Percentiles rank a stretch among this genome's conserved stretches.
phyloP scores from a whole-genome alignment of 2,888 invertebrate genomes.

The Campaea margaritaria region DNA sequence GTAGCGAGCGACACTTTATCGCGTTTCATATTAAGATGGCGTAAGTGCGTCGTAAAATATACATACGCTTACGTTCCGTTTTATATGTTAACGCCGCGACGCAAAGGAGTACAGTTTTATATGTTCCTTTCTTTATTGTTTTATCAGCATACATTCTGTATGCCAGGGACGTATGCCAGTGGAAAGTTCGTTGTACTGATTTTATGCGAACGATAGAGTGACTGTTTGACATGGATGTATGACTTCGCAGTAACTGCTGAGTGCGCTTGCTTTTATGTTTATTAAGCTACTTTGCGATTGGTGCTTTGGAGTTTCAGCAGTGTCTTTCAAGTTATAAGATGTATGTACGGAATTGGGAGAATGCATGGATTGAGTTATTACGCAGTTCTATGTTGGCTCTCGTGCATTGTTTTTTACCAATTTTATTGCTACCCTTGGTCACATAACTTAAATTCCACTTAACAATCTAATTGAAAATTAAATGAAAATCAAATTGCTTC shows the following conservation, averaged over 20 bases:
- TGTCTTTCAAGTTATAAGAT: neutral
- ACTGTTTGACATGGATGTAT: constrained; percentile 14
- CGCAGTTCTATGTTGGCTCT: too few relatives aligned
- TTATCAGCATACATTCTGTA: constrained; percentile 37
- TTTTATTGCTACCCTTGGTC: neutral
- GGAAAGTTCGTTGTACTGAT: constrained; percentile 28
- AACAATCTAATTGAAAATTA: constrained; percentile 2
- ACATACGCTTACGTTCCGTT: constrained; percentile 39
- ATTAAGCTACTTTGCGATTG: constrained; percentile 22
- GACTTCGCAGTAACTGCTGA: constrained; percentile 16
- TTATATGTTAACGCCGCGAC: constrained; percentile 36
- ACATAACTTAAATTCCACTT: neutral
- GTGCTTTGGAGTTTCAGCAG: constrained; percentile 8
- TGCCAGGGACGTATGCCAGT: constrained; percentile 19
- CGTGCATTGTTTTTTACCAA: too few relatives aligned
- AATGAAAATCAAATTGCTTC: constrained; percentile 20
- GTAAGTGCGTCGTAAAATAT: constrained; percentile 50
- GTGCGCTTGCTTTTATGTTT: constrained; percentile 13
- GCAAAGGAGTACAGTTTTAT: constrained; percentile 34
- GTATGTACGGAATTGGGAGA: too few relatives aligned
- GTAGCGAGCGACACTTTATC: constrained; percentile 46
- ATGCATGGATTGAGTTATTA: too few relatives aligned
- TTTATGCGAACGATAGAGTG: constrained; percentile 14
- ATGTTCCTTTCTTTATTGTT: constrained; percentile 39
- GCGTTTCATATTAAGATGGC: constrained; percentile 55